Percentiles rank a stretch among this genome's conserved stretches.
Evolutionary conservation across 35 echinoderm and acorn worm genomes (phyloP).

Genomic region (Apostichopus japonicus): DNA sequence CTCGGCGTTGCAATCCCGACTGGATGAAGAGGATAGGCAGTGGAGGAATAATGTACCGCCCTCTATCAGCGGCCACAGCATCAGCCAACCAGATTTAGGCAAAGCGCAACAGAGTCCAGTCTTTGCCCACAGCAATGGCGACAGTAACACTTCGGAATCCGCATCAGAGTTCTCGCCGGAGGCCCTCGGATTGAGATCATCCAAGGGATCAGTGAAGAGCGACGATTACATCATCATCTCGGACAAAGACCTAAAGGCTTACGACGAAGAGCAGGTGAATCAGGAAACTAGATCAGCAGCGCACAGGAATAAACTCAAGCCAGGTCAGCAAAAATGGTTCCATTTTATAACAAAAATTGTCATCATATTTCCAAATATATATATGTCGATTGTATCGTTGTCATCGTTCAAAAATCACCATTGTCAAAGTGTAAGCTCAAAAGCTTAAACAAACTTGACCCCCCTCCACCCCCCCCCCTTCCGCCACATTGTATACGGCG

Average conservation of each 20-base stretch:
- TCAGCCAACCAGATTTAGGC: conserved; percentile 39
- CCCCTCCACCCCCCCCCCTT: not conserved
- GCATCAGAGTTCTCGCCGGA: conserved; percentile 41
- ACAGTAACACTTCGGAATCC: conserved; percentile 53
- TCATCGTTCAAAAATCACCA: not conserved
- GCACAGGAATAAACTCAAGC: conserved; percentile 97
- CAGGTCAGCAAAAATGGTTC: conserved; percentile 58
- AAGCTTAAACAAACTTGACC: not conserved
- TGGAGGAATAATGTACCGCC: not conserved
- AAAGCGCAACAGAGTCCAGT: conserved; percentile 28
- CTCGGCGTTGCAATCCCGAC: conserved; percentile 18
- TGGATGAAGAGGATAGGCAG: not conserved
- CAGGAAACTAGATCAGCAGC: conserved; percentile 73
- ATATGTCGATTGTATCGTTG: not conserved
- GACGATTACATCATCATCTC: conserved; percentile 83
- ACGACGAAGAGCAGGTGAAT: conserved; percentile 58
- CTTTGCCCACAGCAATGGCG: conserved; percentile 46
- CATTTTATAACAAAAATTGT: not conserved
- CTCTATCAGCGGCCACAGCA: conserved; percentile 32
- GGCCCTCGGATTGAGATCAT: conserved; percentile 2
- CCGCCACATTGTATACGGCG: not conserved
- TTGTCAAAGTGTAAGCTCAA: not conserved
- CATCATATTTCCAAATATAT: too few species aligned
- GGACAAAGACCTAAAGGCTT: conserved; percentile 78
- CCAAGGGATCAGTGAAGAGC: conserved; percentile 49